Evolutionary conservation across 2,113 vertebrate genomes (phyloP).

Genomic region (Edolisoma coerulescens): DNA sequence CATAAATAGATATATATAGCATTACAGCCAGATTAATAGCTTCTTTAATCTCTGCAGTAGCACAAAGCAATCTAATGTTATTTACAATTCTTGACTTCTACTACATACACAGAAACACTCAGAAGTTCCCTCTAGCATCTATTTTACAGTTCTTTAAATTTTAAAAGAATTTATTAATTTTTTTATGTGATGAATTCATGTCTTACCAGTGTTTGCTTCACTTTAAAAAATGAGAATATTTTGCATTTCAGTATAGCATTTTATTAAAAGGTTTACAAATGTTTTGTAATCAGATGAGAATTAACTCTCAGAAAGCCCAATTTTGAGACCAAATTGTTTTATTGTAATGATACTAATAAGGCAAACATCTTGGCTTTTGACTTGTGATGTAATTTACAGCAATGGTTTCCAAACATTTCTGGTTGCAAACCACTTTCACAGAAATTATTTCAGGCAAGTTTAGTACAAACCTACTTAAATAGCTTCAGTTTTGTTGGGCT

Average conservation of each 20-base stretch:
- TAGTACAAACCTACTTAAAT: neutral
- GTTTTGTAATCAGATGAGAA: neutral
- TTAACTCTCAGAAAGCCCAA: neutral
- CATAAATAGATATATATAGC: neutral
- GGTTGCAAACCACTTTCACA: neutral
- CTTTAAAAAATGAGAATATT: neutral
- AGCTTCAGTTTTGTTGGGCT: neutral
- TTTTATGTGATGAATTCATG: neutral
- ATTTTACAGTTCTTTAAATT: neutral
- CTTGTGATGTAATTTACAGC: neutral
- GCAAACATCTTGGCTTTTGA: neutral
- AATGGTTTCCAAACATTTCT: neutral
- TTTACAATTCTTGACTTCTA: neutral
- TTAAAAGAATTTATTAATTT: neutral
- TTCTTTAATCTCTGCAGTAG: neutral
- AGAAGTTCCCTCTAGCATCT: neutral
- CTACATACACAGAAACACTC: fast-evolving
- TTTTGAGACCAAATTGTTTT: neutral
- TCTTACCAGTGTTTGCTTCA: neutral
- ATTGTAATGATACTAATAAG: neutral
- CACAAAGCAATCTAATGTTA: neutral
- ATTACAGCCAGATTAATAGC: neutral
- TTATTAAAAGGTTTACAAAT: neutral
- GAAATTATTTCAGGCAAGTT: neutral
- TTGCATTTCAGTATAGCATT: neutral